A percentile compares a stretch with the other conserved stretches of the same genome.
Evolutionary conservation across 2,797 vertebrate species (phyloP).

Genomic region (Chloroceryle inda): DNA sequence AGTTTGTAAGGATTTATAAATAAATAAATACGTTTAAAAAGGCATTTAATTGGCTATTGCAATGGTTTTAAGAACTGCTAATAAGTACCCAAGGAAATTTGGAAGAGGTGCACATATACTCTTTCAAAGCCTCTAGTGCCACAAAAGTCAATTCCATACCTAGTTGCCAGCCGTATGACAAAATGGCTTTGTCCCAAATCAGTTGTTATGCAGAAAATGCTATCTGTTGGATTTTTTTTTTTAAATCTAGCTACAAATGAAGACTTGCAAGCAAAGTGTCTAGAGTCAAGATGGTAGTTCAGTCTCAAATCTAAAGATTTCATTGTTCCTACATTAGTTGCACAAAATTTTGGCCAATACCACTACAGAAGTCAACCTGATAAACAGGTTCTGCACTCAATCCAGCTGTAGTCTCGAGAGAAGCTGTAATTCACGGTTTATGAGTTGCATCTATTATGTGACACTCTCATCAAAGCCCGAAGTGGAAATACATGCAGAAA

Average conservation of each 20-base stretch:
- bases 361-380: background rate
- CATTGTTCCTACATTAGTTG: background rate
- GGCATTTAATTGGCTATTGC: constrained; percentile 55
- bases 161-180: constrained; percentile 12
- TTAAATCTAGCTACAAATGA: background rate
- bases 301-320: constrained; percentile 2
- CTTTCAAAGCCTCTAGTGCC: background rate
- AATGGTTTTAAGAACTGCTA: constrained; percentile 65
- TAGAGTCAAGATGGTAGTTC: background rate
- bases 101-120: constrained; percentile 1
- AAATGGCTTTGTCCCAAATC: background rate
- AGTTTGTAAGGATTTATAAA: constrained; percentile 51
- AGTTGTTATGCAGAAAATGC: background rate
- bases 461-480: background rate
- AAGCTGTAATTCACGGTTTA: background rate
- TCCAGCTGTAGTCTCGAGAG: background rate
- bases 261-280: background rate
- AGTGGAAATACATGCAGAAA: constrained; percentile 1
- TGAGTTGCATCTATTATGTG: background rate
- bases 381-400: background rate
- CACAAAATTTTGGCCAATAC: background rate
- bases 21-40: too few relatives aligned
- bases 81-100: constrained; percentile 52
- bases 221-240: background rate
- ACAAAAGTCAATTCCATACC: background rate